Evolutionary conservation across 2,113 vertebrate species (phyloP).

Genomic region (Chitala chitala): DNA sequence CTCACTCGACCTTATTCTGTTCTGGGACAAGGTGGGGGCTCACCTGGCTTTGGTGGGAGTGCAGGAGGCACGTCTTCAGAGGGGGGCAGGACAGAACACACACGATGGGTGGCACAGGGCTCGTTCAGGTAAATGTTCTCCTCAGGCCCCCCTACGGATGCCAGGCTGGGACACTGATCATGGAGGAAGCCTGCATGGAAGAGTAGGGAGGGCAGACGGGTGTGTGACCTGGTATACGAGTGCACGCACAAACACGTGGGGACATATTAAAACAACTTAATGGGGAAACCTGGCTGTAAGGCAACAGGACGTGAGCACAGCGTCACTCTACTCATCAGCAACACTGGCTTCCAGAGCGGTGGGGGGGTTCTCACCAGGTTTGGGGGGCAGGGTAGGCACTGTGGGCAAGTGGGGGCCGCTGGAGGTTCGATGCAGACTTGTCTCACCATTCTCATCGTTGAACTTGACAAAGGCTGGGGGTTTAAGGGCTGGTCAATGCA

Average conservation of each 20-base stretch:
- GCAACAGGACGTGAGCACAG: too few species aligned
- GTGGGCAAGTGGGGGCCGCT: conserved; percentile 45
- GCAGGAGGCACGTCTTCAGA: not conserved
- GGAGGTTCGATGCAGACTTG: conserved; percentile 61
- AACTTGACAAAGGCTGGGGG: conserved; percentile 67
- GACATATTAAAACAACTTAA: too few species aligned
- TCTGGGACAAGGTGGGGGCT: not conserved
- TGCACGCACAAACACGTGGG: too few species aligned
- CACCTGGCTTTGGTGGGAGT: conserved; percentile 20
- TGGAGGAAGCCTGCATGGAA: not conserved
- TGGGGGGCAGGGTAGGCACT: conserved; percentile 57
- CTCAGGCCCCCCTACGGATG: not conserved
- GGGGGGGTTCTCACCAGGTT: conserved; percentile 54
- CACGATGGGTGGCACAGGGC: not conserved
- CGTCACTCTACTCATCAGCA: not conserved
- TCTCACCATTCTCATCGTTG: conserved; percentile 72
- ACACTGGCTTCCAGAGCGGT: not conserved
- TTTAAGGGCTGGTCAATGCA: too few species aligned
- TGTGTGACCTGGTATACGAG: not conserved
- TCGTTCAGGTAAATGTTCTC: conserved; percentile 22
- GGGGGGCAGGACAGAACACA: not conserved
- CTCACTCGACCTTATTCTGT: too few species aligned
- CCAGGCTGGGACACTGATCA: not conserved
- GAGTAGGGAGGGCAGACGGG: not conserved
- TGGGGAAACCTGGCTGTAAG: too few species aligned